Conservation (phyloP, 2,113 vertebrate species). For the Hemibagrus wyckioides region DNA sequence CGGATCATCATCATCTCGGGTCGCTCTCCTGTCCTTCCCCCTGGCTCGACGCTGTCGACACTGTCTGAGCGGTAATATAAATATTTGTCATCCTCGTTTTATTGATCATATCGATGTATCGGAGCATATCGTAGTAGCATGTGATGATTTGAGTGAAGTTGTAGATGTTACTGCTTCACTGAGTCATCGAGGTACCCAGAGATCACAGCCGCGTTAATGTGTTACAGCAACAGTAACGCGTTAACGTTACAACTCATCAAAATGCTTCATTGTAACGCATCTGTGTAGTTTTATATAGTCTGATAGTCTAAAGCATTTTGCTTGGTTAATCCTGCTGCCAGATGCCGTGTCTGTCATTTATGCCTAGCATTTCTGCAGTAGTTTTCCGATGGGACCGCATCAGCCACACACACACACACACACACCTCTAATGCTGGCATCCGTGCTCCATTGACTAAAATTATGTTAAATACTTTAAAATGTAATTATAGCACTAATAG, state of each 20-base stretch:
- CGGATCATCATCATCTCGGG: slow-evolving; percentile 42
- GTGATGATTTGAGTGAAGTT: background rate
- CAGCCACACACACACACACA: background rate
- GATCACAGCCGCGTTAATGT: background rate
- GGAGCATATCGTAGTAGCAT: background rate
- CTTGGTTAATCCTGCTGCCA: background rate
- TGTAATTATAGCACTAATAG: too few species aligned
- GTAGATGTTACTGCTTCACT: background rate
- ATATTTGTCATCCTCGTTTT: background rate
- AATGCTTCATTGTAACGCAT: background rate
- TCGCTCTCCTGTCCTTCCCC: slow-evolving; percentile 7
- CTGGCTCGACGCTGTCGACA: background rate
- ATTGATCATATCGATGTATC: background rate
- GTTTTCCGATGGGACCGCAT: slow-evolving; percentile 2
- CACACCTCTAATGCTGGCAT: background rate
- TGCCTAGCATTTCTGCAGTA: slow-evolving; percentile 6
- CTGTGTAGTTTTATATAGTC: background rate
- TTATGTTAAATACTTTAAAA: background rate
- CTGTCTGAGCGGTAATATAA: background rate
- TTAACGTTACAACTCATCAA: background rate
- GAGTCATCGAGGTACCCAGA: background rate
- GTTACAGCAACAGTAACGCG: background rate
- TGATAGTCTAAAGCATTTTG: background rate
- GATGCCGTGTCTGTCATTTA: background rate
- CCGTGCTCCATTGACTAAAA: background rate